Percentiles rank a stretch among this genome's conserved stretches.
phyloP scores from a whole-genome alignment of 2,113 vertebrate genomes.

The Nerophis lumbriciformis region DNA sequence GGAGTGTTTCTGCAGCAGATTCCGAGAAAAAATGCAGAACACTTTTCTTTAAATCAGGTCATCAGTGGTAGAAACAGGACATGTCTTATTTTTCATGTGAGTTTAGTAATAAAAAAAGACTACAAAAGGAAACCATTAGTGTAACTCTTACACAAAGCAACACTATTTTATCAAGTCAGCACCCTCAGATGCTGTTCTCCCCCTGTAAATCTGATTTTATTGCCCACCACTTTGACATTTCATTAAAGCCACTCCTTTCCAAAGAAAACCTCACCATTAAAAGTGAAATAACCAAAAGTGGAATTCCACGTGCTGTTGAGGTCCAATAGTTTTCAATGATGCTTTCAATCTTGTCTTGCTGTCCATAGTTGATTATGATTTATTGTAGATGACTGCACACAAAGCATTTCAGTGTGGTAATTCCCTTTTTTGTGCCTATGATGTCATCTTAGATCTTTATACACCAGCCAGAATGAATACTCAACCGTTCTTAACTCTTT shows the following conservation, averaged over 20 bases:
- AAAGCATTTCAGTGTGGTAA: constrained; percentile 30
- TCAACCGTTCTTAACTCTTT: constrained; percentile 1
- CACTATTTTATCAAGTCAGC: constrained; percentile 39
- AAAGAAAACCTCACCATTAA: constrained; percentile 19
- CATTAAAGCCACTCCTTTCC: neutral
- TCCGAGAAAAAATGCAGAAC: too few relatives aligned
- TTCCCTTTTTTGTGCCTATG: constrained; percentile 22
- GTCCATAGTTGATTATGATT: constrained; percentile 36
- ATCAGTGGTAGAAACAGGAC: neutral
- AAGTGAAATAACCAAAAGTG: constrained; percentile 13
- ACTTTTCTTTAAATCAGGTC: too few relatives aligned
- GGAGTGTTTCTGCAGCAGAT: too few relatives aligned
- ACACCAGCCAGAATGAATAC: constrained; percentile 25
- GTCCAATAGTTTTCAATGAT: constrained; percentile 27
- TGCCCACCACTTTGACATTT: constrained; percentile 21
- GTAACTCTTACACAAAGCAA: constrained; percentile 11
- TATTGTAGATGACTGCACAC: constrained; percentile 44
- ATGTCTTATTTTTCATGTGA: constrained; percentile 7
- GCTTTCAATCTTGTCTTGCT: constrained; percentile 34
- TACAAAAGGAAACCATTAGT: neutral
- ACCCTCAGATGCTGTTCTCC: constrained; percentile 15
- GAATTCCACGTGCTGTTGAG: constrained; percentile 12
- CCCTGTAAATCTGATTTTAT: constrained; percentile 46
- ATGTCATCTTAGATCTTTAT: constrained; percentile 25
- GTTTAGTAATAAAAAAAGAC: constrained; percentile 34